Base-by-base conservation (phyloP, 2,888 invertebrate genomes). In the Tineola bisselliella region DNA sequence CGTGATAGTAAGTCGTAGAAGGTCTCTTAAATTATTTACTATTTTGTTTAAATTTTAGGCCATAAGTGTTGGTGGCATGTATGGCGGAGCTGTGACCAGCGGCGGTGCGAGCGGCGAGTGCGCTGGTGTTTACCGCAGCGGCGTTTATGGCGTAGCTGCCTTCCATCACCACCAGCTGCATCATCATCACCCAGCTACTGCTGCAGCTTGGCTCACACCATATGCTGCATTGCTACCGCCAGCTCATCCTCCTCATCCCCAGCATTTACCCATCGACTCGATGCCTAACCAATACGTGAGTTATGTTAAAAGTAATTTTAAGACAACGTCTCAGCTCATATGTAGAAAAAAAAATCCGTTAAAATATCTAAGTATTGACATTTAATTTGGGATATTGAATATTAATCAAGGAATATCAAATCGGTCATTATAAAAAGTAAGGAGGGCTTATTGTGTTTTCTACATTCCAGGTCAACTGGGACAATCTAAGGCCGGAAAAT, bases 401-500 rank as follows among this genome's bases (percentile, higher is more conserved):
- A 5, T 15, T 5, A 44, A 44, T 44, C 3, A 44, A 25, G 25
- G 25, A 25, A 25, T 25, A 25, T 2, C 25, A 25, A 25, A 25
- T 4, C 25, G 25, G 25, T 6, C 25, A 25, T 25, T 25, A 25
- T 25, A 25, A 25, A 25, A 25, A 38, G 38, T 6, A n/a, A 6
- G 10, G 38, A 38, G n/a, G 10, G 10, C 38, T 48, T 13, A 48
- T 48, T 48, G 8, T 48, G 48, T 48, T 48, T 48, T 48, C 17
- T 48, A 17, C 10, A 48, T 48, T 48, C 79, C 86, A 87, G 87
- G 86, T 87, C 78, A 87, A 87, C 83, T 87, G 87, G 87, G 87
- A 87, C 80, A 87, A 83, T 84, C 80, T 87, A 84, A 86, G 87
- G 84, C 86, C 84, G 82, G 87, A 87, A 78, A 87, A 84, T 79